Percentiles rank a stretch among this genome's conserved stretches.
phyloP scores from a whole-genome alignment of 2,797 vertebrate genomes.

The Phylloscopus collybita region DNA sequence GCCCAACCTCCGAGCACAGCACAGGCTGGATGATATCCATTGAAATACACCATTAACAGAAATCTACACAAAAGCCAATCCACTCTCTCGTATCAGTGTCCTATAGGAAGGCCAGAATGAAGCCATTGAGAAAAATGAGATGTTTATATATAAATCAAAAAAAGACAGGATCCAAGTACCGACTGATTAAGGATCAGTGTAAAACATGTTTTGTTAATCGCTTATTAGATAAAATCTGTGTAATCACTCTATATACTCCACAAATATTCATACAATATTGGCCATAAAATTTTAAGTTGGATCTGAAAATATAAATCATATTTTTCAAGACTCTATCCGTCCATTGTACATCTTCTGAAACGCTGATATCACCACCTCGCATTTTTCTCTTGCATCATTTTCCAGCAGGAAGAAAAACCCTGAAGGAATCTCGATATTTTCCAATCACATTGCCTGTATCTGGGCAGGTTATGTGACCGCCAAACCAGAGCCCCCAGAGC shows the following conservation, averaged over 20 bases:
- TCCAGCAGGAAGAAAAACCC: neutral
- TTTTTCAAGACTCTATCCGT: neutral
- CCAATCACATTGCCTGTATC: neutral
- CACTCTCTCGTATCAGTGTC: neutral
- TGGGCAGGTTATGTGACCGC: constrained; percentile 4
- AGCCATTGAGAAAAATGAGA: constrained; percentile 47
- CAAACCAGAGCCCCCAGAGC: constrained; percentile 1
- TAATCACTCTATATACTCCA: neutral
- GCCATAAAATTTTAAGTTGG: neutral
- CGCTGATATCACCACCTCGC: neutral
- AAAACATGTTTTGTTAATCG: neutral
- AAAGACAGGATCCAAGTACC: neutral
- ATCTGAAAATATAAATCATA: neutral
- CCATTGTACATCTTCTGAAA: neutral
- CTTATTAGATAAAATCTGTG: neutral
- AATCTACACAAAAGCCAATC: constrained; percentile 40
- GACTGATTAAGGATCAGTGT: neutral
- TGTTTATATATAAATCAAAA: neutral
- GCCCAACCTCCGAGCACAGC: neutral
- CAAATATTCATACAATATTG: neutral
- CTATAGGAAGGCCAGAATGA: constrained; percentile 14
- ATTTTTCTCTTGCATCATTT: constrained; percentile 1
- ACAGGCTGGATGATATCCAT: neutral
- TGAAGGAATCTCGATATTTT: constrained; percentile 30
- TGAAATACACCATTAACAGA: constrained; percentile 12